These are phyloP conservation scores for Ailurus styani DNA, from an alignment of 2,113 vertebrate genomes.

Conservation along the genomic window DNA sequence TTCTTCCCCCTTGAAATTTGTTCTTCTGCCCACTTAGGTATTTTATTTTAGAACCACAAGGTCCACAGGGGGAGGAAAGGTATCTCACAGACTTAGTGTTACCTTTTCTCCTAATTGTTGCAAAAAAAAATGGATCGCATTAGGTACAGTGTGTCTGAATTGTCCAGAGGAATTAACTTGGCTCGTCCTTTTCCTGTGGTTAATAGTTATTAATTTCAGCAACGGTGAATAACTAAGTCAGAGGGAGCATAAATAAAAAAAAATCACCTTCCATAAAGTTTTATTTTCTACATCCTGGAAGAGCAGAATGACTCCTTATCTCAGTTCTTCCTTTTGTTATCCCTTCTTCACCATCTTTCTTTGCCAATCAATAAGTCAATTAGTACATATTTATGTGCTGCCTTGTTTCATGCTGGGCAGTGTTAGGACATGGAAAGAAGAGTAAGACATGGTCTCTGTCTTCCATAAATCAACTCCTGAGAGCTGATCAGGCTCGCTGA, in stretches of 20 bases:
- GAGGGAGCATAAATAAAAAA: not conserved
- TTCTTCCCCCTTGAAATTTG: not conserved
- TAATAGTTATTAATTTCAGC: conserved; percentile 27
- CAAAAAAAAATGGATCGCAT: not conserved
- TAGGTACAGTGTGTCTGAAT: not conserved
- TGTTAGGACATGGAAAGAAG: not conserved
- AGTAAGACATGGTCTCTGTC: not conserved
- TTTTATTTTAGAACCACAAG: not conserved
- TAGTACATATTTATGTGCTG: not conserved
- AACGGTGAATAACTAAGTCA: conserved; percentile 15
- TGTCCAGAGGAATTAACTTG: conserved; percentile 13
- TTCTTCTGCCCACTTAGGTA: not conserved
- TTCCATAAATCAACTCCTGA: not conserved
- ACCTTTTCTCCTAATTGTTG: conserved; percentile 37
- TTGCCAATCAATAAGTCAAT: not conserved
- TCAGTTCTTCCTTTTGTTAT: not conserved
- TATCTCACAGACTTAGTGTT: not conserved
- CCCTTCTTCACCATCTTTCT: not conserved
- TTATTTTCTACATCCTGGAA: not conserved
- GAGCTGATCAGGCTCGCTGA: not conserved
- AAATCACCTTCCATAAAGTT: not conserved
- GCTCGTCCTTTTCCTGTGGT: conserved; percentile 27
- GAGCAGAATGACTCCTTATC: not conserved
- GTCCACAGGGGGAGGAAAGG: not conserved
- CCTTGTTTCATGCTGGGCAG: not conserved